Evolutionary conservation across 2,888 invertebrate genomes (phyloP).

Genomic region (Chironomus riparius): DNA sequence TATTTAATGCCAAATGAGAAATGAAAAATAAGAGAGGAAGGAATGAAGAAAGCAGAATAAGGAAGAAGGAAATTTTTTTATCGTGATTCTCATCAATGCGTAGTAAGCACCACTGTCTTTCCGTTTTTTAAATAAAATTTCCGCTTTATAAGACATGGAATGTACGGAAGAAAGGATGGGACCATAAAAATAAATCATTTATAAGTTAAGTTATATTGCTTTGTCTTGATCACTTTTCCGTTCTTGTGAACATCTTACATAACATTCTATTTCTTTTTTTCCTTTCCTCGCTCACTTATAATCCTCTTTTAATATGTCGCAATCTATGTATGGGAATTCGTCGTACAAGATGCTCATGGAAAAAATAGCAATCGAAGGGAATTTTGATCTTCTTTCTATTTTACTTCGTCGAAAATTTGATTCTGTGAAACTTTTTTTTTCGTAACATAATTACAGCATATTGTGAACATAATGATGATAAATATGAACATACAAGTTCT

Average conservation of each 20-base stretch:
- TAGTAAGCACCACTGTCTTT: background rate
- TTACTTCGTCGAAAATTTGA: too few species aligned
- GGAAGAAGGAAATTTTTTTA: background rate
- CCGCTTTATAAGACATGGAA: background rate
- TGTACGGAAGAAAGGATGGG: background rate
- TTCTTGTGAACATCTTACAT: background rate
- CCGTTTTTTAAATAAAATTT: background rate
- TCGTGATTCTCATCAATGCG: background rate
- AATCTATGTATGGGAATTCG: background rate
- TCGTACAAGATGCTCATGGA: too few species aligned
- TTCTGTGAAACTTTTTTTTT: too few species aligned
- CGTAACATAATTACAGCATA: too few species aligned
- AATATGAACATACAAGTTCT: too few species aligned
- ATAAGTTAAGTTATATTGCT: conserved; percentile 22
- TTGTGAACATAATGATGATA: too few species aligned
- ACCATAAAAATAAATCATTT: conserved; percentile 14
- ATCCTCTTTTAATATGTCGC: background rate
- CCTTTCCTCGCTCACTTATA: background rate
- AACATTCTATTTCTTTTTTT: too few species aligned
- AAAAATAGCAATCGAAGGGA: too few species aligned
- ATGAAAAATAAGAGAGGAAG: background rate
- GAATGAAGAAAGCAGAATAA: background rate
- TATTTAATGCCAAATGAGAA: background rate
- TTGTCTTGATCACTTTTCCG: conserved; percentile 9
- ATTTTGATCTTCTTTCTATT: too few species aligned